These are phyloP conservation scores for Sialis fuliginosa DNA, from an alignment of 2,888 invertebrate species.

Conservation along the genomic window DNA sequence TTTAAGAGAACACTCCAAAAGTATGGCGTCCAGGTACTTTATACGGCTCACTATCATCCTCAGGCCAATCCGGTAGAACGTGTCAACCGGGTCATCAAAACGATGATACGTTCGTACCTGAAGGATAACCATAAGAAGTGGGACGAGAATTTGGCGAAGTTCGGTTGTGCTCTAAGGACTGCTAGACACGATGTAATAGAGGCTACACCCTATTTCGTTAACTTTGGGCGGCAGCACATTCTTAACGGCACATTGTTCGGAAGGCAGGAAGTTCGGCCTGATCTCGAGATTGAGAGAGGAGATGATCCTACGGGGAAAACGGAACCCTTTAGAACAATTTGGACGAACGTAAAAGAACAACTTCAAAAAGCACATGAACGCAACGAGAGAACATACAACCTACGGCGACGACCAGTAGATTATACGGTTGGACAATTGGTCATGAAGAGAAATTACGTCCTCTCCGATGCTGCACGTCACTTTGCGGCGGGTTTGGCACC, in stretches of 20 bases:
- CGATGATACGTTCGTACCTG: slow-evolving; percentile 1
- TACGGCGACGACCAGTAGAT: not conserved
- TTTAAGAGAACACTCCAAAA: too few relatives aligned
- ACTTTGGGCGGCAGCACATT: slow-evolving; percentile 7
- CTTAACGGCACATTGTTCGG: not conserved
- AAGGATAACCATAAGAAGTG: not conserved
- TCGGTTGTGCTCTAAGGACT: slow-evolving; percentile 12
- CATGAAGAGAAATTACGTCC: not conserved
- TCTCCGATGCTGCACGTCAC: slow-evolving; percentile 3
- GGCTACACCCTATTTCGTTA: slow-evolving; percentile 9
- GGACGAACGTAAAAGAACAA: not conserved
- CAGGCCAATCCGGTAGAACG: slow-evolving; percentile 12
- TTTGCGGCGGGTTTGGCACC: not conserved
- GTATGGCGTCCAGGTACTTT: too few relatives aligned
- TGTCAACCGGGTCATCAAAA: slow-evolving; percentile 11
- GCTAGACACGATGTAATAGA: slow-evolving; percentile 8
- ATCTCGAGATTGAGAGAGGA: not conserved
- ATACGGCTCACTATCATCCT: too few relatives aligned
- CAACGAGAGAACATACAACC: not conserved
- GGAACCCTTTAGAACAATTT: not conserved
- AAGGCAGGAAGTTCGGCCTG: not conserved
- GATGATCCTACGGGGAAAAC: too few relatives aligned
- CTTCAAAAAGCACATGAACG: not conserved
- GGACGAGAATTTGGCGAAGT: slow-evolving; percentile 7
- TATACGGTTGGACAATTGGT: slow-evolving; percentile 8